Conservation (phyloP, 2,113 vertebrate species). For the Castor canadensis region DNA sequence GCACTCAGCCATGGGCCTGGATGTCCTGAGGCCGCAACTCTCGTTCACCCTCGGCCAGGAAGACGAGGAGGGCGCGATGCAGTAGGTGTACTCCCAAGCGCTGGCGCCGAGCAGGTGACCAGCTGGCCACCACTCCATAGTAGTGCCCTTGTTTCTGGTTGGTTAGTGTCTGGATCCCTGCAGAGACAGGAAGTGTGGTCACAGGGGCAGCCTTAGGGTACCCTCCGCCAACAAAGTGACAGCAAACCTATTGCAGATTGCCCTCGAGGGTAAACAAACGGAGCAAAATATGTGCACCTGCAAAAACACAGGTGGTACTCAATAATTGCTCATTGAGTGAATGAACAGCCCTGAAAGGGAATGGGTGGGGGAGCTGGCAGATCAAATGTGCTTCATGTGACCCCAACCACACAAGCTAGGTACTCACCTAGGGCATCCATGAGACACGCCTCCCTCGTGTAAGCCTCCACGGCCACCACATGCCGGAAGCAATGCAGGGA, state of each 20-base stretch:
- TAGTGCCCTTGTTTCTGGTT: slow-evolving; percentile 92
- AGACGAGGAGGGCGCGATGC: slow-evolving; percentile 90
- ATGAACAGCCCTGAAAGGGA: neutral
- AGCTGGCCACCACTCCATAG: slow-evolving; percentile 88
- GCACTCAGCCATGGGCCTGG: slow-evolving; percentile 72
- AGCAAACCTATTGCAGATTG: neutral
- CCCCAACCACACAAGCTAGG: no score
- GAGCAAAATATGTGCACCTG: neutral
- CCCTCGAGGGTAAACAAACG: neutral
- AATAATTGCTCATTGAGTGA: neutral
- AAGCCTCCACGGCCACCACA: slow-evolving; percentile 91
- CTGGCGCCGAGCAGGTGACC: slow-evolving; percentile 83
- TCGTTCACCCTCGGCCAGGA: slow-evolving; percentile 94
- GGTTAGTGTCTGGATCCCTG: slow-evolving; percentile 91
- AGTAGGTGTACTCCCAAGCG: slow-evolving; percentile 90
- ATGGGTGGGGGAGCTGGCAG: neutral
- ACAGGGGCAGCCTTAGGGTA: neutral
- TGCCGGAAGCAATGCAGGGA: slow-evolving; percentile 96
- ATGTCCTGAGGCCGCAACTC: slow-evolving; percentile 92
- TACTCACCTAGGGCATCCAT: slow-evolving; percentile 93
- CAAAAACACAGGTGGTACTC: neutral
- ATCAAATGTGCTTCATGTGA: neutral
- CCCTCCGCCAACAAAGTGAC: neutral
- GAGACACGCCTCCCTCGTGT: slow-evolving; percentile 92
- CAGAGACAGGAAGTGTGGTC: neutral